Evolutionary conservation across 1,140 invertebrate genomes (phyloP), one percentile per base, ranked within the genome.

Genomic region (Zophobas atratus): DNA sequence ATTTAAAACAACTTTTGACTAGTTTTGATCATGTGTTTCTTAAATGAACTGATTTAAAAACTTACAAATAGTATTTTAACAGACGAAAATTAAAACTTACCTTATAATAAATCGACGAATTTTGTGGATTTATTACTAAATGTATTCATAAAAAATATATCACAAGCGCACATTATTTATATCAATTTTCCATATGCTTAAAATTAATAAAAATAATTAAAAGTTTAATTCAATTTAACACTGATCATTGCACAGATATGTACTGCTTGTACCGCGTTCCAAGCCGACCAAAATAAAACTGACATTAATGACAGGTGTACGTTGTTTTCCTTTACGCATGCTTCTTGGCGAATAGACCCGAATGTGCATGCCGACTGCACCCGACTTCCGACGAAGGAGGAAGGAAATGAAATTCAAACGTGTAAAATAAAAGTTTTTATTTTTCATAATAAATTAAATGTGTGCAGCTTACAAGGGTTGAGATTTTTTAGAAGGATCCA

Each of bases 371-470:
- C 38, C 60, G 60, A 67, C 2, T 6, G 32, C 1, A n/a, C 1
- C 1, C 60, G 60, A 67, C 41, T 51, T 0, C 20, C 53, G 32
- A 1, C 4, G 53, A 1, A 34, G 0, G 39, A 51, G 4, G 49
- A 51, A 51, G 60, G 60, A 43, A 67, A 67, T 41, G 43, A 67
- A 67, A 67, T 36, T 20, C 38, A 48, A 8, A 20, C n/a, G 6
- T 43, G 8, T 43, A 43, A 67, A 67, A 43, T 43, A 67, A 67
- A 67, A 67, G 49, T 2, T 41, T 67, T 67, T 67, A 67, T 67
- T 63, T 63, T 63, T 63, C 6, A 39, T 67, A 67, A 67, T 67
- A 67, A 67, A 67, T 67, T n/a, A 67, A 63, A 38, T 39, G 36
- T 43, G 60, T 67, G 60, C 60, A 32, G 60, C 5, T 43, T 67